Evolutionary conservation across 2,888 invertebrate species (phyloP).

Genomic region (Amblyjoppa proteus): DNA sequence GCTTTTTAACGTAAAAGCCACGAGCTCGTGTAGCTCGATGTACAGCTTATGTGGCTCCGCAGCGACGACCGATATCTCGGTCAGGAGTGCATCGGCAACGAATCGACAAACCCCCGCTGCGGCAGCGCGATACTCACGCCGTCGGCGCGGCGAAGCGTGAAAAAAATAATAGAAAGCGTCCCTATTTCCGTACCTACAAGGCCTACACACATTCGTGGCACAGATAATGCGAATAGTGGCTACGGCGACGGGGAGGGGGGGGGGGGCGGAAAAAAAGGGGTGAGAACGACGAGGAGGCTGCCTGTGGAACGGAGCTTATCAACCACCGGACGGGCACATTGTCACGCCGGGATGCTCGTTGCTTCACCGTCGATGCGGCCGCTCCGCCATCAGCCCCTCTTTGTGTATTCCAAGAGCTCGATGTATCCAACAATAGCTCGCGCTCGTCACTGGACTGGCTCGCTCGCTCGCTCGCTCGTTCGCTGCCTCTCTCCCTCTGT

Average conservation of each 20-base stretch:
- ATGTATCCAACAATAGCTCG: slow-evolving; percentile 60
- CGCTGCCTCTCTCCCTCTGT: neutral
- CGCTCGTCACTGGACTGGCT: slow-evolving; percentile 37
- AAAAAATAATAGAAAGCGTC: slow-evolving; percentile 45
- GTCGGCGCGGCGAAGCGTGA: slow-evolving; percentile 15
- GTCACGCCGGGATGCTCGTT: slow-evolving; percentile 49
- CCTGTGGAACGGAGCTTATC: slow-evolving; percentile 50
- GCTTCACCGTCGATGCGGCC: slow-evolving; percentile 5
- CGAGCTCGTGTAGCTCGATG: slow-evolving; percentile 1
- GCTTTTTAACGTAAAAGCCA: slow-evolving; percentile 5
- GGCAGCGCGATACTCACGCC: neutral
- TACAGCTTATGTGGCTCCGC: too few species aligned
- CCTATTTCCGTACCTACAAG: slow-evolving; percentile 9
- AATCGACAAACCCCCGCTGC: slow-evolving; percentile 8
- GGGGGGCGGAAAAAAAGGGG: neutral
- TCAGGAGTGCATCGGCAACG: slow-evolving; percentile 50
- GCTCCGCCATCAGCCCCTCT: slow-evolving; percentile 37
- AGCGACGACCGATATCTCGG: slow-evolving; percentile 55
- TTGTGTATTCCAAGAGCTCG: slow-evolving; percentile 39
- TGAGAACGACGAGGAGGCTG: slow-evolving; percentile 36
- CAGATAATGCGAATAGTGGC: slow-evolving; percentile 4
- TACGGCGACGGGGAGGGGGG: neutral
- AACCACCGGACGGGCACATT: slow-evolving; percentile 58
- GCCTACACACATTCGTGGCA: neutral
- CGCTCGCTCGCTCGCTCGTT: neutral